Evolutionary conservation across 2,888 invertebrate genomes (phyloP).

Genomic region (Nephrotoma flavescens): DNA sequence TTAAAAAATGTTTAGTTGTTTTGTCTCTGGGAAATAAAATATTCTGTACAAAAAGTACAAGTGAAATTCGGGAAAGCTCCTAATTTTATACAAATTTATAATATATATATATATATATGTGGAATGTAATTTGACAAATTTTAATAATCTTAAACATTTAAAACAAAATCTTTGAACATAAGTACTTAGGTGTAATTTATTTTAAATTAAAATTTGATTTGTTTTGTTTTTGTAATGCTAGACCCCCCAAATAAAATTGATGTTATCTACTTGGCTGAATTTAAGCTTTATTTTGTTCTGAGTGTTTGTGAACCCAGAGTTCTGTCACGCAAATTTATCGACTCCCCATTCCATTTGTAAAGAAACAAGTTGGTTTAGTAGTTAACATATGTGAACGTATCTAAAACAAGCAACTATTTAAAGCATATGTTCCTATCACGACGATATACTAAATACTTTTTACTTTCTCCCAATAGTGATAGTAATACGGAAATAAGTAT

Average conservation of each 20-base stretch:
- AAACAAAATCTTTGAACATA: not conserved
- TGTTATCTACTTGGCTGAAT: not conserved
- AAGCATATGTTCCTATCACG: not conserved
- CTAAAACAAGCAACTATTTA: not conserved
- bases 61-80: not conserved
- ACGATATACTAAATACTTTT: not conserved
- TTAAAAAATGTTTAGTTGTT: not conserved
- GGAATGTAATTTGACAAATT: not conserved
- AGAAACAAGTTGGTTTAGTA: too few species aligned
- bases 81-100: not conserved
- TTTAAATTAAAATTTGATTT: not conserved
- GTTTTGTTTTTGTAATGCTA: not conserved
- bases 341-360: too few species aligned
- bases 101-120: too few species aligned
- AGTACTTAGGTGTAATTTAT: not conserved
- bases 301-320: too few species aligned
- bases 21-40: not conserved
- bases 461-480: not conserved
- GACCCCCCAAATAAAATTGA: not conserved
- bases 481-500: too few species aligned
- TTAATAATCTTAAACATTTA: not conserved
- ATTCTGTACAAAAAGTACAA: not conserved
- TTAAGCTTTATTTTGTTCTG: not conserved
- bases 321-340: too few species aligned
- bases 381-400: too few species aligned